Base-by-base conservation (phyloP, 2,797 vertebrate genomes). In the Catharus ustulatus region DNA sequence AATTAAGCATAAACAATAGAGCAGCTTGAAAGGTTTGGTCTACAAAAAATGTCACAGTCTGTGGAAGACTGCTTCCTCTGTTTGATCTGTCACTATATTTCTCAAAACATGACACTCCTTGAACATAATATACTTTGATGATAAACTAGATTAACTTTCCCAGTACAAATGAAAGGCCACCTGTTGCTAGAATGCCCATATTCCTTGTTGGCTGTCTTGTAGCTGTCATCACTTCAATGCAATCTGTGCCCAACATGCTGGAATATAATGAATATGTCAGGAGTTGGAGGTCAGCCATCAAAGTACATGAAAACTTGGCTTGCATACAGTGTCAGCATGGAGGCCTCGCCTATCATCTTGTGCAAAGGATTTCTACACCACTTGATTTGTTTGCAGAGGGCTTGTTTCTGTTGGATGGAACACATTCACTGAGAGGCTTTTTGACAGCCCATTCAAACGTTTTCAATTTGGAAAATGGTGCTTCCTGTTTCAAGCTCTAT, bases 251-350 rank as follows among this genome's bases (percentile, higher is more conserved):
- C 97, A 97, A 98, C 98, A 98, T 98, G 97, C 98, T 98, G 98
- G 97, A 98, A 98, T 98, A 98, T 98, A 98, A 98, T 98, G 98
- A 98, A 98, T 98, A 98, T 98, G 98, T 98, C 98, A 98, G 98
- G 96, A 98, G 95, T 97, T 98, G 98, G 98, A 98, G 98, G 98
- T 98, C 98, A 98, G 98, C 98, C 98, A 98, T 98, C 98, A 97
- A 96, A 98, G 97, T 98, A 98, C 98, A 98, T 97, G 98, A 98
- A 98, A 98, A 98, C 97, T 98, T 98, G 98, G 98, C 98, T 98
- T 93, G 97, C 97, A 90, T 96, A 96, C 97, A 96, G 97, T 98
- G 97, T 98, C 97, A 98, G 98, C 96, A 96, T 97, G 97, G 97
- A 98, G 97, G 96, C 97, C 97, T 98, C n/a, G 94, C 97, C 97